Evolutionary conservation across 2,888 invertebrate species (phyloP).

Genomic region (Xestobium rufovillosum): DNA sequence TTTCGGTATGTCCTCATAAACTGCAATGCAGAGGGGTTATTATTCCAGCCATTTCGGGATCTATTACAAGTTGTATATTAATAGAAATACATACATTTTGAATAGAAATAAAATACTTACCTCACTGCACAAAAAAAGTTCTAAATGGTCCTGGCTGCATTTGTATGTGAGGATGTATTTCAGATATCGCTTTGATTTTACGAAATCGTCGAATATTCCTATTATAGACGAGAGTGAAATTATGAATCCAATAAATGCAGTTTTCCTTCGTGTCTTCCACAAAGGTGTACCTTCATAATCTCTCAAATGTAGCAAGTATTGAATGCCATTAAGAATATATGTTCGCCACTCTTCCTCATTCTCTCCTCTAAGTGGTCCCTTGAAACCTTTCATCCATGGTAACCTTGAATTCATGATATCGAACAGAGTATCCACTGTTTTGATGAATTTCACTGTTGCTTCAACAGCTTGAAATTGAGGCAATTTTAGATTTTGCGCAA

Average conservation of each 20-base stretch:
- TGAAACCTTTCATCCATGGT: conserved; percentile 11
- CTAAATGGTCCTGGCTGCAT: conserved; percentile 12
- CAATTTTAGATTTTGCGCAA: conserved; percentile 16
- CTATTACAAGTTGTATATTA: too few relatives aligned
- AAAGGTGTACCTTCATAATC: conserved; percentile 10
- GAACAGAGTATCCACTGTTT: conserved; percentile 23
- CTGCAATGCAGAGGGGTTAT: conserved; percentile 15
- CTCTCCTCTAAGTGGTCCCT: conserved; percentile 9
- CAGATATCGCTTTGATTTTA: too few relatives aligned
- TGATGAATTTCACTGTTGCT: conserved; percentile 22
- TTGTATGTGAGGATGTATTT: conserved; percentile 11
- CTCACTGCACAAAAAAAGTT: too few relatives aligned
- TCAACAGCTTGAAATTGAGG: conserved; percentile 19
- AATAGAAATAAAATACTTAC: too few relatives aligned
- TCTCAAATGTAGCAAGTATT: conserved; percentile 12
- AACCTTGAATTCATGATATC: conserved; percentile 25
- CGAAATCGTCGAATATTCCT: conserved; percentile 14
- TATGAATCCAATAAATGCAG: conserved; percentile 12
- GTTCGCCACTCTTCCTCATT: background rate
- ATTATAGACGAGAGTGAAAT: conserved; percentile 7
- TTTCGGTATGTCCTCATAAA: conserved; percentile 12
- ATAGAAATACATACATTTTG: too few relatives aligned
- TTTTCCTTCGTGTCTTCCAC: conserved; percentile 11
- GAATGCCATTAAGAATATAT: background rate
- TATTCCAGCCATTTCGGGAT: conserved; percentile 16